Evolutionary conservation across 2,888 invertebrate genomes (phyloP), one percentile per base, ranked within the genome.

Genomic region (Galeruca laticollis): DNA sequence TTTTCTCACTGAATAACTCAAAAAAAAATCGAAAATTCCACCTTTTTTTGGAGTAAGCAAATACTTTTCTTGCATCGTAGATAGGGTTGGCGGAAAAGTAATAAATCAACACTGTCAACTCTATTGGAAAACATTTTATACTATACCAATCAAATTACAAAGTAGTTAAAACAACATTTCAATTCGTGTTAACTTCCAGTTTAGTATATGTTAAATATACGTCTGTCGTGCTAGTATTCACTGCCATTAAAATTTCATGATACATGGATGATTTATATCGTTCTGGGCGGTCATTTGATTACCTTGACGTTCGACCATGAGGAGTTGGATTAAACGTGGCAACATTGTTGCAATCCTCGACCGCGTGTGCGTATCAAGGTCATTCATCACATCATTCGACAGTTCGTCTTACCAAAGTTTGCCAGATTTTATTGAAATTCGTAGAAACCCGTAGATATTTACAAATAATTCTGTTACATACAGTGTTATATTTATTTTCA

Each of bases 351-450:
- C 69, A 57, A 72, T 69, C 67, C 43, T 18, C 73, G 73, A 71
- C 73, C 73, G 75, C 76, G 75, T 73, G 78, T 75, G 76, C 74
- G 76, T 78, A 77, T 79, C 80, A 80, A 80, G 79, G 80, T 78
- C 76, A 78, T 69, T 71, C 71, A 65, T 76, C 75, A 75, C 76
- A 77, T 73, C 75, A 76, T 76, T 72, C 69, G 61, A 64, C 70
- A 65, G 65, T 68, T 73, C 64, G 71, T 56, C 62, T 60, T 43
- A 18, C 65, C 54, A 56, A 61, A 37, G 31, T 33, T 67, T 70
- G 62, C 62, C 67, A 62, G 62, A 31, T 31, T 57, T 51, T 21
- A 21, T 33, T 37, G 26, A 63, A 62, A 63, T 67, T 40, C 59
- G 15, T 57, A 31, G 35, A 33, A 52, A 57, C 10, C n/a, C 10